phyloP scores from a whole-genome alignment of 2,113 vertebrate species.

The Triplophysa dalaica region DNA sequence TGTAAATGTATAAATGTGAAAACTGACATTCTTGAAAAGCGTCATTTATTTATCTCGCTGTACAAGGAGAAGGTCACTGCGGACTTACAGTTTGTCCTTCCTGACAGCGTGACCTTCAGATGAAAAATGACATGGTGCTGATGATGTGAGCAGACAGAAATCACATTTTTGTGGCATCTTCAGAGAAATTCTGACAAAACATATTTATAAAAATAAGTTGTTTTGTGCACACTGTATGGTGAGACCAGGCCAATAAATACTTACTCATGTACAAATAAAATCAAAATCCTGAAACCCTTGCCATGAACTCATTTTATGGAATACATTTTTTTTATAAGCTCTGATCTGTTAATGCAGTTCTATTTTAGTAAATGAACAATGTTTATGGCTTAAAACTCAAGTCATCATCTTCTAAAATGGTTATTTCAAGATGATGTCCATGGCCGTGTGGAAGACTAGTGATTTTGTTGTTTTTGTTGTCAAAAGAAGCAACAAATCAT shows the following conservation, averaged over 20 bases:
- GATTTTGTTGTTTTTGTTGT: slow-evolving; percentile 79
- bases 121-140: slow-evolving; percentile 1
- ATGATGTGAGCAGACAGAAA: slow-evolving; percentile 2
- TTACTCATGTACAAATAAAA: no score
- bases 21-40: slow-evolving; percentile 19
- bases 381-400: no score
- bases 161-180: not conserved
- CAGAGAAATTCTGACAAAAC: not conserved
- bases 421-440: slow-evolving; percentile 46
- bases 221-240: slow-evolving; percentile 56
- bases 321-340: not conserved
- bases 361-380: no score
- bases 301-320: no score
- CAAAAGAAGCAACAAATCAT: slow-evolving; percentile 72
- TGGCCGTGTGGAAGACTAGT: slow-evolving; percentile 78
- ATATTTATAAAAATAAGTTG: not conserved
- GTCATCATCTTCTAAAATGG: no score
- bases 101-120: slow-evolving; percentile 61
- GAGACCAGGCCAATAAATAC: slow-evolving; percentile 40
- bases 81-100: slow-evolving; percentile 46
- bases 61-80: slow-evolving; percentile 62
- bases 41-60: slow-evolving; percentile 47
- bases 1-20: slow-evolving; percentile 14
- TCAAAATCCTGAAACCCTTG: no score
- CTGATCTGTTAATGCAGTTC: not conserved